These are phyloP conservation scores for Stenchaetothrips biformis DNA, from an alignment of 2,888 invertebrate genomes.

Conservation along the genomic window DNA sequence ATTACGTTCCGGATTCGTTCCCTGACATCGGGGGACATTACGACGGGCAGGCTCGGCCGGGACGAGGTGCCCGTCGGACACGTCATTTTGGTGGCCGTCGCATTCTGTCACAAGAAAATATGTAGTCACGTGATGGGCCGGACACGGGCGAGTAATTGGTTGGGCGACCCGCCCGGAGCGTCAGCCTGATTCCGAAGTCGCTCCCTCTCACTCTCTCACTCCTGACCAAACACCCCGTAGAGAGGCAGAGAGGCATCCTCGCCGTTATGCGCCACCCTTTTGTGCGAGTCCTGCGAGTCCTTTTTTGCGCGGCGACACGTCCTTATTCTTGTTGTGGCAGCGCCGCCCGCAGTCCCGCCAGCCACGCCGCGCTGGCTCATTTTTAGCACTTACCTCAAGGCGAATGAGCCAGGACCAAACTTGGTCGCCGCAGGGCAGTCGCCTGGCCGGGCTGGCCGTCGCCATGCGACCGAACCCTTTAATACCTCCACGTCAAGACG, in stretches of 20 bases:
- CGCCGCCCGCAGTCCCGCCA: not conserved
- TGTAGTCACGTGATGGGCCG: no score
- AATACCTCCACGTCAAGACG: not conserved
- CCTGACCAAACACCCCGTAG: no score
- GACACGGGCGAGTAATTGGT: no score
- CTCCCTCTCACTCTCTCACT: no score
- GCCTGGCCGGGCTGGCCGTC: not conserved
- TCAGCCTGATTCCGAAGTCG: no score
- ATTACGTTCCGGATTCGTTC: constrained; percentile 18
- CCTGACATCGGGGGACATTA: not conserved
- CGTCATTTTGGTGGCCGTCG: no score
- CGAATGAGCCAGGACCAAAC: constrained; percentile 12
- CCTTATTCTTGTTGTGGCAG: not conserved
- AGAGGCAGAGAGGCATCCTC: no score
- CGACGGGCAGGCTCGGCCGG: not conserved
- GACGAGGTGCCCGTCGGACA: constrained; percentile 1
- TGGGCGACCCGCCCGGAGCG: no score
- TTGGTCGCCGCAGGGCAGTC: not conserved
- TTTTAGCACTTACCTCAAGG: constrained; percentile 12
- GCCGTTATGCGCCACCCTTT: no score
- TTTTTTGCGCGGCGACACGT: no score
- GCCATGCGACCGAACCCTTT: constrained; percentile 10
- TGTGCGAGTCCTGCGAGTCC: no score
- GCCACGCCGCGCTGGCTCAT: not conserved
- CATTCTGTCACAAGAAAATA: no score